These are phyloP conservation scores for Philonicus albiceps DNA, from an alignment of 2,888 invertebrate species.

Conservation along the genomic window DNA sequence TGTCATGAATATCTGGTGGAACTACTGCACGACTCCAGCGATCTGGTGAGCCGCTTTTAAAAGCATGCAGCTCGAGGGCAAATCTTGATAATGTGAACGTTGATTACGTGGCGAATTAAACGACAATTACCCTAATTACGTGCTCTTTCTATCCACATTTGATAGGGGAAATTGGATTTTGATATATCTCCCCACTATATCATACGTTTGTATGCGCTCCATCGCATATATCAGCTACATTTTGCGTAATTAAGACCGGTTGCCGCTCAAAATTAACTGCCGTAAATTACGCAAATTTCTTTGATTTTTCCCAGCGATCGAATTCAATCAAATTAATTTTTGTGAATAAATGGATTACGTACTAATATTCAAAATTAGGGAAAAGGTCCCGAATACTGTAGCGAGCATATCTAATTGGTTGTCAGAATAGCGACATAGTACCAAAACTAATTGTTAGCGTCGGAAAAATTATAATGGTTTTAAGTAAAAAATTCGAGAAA, in stretches of 20 bases:
- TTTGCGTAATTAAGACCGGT: background rate
- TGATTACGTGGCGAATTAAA: constrained; percentile 17
- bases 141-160: background rate
- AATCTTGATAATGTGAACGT: background rate
- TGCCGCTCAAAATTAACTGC: background rate
- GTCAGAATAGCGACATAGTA: too few relatives aligned
- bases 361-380: too few relatives aligned
- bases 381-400: too few relatives aligned
- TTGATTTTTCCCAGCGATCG: background rate
- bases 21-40: background rate
- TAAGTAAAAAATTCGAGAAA: too few relatives aligned
- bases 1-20: background rate
- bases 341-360: background rate
- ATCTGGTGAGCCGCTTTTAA: background rate
- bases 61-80: background rate
- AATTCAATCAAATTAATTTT: background rate
- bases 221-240: background rate
- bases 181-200: background rate
- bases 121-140: background rate
- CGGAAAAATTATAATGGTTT: too few relatives aligned
- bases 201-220: background rate
- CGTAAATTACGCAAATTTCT: background rate
- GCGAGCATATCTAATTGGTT: too few relatives aligned
- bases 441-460: too few relatives aligned
- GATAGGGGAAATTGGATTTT: background rate